Percentiles rank a stretch among this genome's conserved stretches.
Evolutionary conservation across 1,140 invertebrate species (phyloP).

Genomic region (Amyelois transitella): DNA sequence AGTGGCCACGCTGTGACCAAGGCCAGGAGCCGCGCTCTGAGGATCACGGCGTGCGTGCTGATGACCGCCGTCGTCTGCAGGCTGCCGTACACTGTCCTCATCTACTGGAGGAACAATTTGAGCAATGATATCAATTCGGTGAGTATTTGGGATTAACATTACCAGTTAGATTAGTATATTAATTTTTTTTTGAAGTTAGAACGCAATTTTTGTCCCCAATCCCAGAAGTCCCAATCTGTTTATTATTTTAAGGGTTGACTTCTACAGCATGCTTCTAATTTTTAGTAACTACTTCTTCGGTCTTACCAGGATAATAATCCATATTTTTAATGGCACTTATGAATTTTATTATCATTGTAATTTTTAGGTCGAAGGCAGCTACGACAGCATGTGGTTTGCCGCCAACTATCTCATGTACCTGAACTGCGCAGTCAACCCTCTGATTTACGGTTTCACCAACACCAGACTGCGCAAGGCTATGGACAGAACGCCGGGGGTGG

Average conservation of each 20-base stretch:
- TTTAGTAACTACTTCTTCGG: background rate
- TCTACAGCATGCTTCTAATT: too few species aligned
- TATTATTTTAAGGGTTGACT: too few species aligned
- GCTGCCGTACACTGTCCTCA: slow-evolving; percentile 80
- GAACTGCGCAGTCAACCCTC: slow-evolving; percentile 83
- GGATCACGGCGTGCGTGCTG: slow-evolving; percentile 81
- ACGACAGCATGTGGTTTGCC: slow-evolving; percentile 77
- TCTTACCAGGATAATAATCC: background rate
- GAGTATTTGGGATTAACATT: background rate
- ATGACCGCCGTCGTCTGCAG: slow-evolving; percentile 80
- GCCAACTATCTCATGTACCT: slow-evolving; percentile 81
- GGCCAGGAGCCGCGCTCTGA: slow-evolving; percentile 79
- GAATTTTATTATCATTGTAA: slow-evolving; percentile 5
- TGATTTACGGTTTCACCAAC: slow-evolving; percentile 84
- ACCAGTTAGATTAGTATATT: background rate
- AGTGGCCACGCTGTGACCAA: slow-evolving; percentile 62
- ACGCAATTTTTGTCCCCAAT: too few species aligned
- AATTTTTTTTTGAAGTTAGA: too few species aligned
- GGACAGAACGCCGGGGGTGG: slow-evolving; percentile 62
- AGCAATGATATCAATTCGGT: slow-evolving; percentile 66
- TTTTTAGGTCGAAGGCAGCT: slow-evolving; percentile 70
- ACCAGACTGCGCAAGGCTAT: slow-evolving; percentile 79
- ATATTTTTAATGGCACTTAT: too few species aligned
- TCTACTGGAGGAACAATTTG: slow-evolving; percentile 77
- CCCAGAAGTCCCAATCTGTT: too few species aligned